Conservation (phyloP, 37 sponge, comb jelly and placozoan genomes). For the Ephydatia muelleri region DNA sequence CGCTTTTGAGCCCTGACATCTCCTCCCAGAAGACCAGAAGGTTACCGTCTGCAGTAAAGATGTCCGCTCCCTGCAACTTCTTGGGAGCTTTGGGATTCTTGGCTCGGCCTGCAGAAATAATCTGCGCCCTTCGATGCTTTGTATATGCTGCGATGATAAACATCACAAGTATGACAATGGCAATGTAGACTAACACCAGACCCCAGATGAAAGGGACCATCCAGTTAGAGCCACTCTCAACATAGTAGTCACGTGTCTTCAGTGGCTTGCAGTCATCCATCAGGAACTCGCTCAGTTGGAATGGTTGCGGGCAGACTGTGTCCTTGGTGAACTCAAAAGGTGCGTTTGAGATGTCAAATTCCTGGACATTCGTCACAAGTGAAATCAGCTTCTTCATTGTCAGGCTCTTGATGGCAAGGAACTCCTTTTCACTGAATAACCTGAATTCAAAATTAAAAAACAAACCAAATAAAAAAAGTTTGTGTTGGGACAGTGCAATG, state of each 20-base stretch:
- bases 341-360: conserved; percentile 46
- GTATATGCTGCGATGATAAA: conserved; percentile 68
- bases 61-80: conserved; percentile 71
- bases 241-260: conserved; percentile 73
- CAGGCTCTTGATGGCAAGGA: conserved; percentile 44
- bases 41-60: conserved; percentile 55
- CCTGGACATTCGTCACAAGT: conserved; percentile 47
- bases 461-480: too few species aligned
- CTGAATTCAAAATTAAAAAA: conserved; percentile 19
- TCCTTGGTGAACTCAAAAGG: conserved; percentile 59
- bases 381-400: conserved; percentile 70
- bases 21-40: conserved; percentile 58
- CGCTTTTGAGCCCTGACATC: conserved; percentile 56
- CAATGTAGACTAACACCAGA: conserved; percentile 65
- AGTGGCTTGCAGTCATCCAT: conserved; percentile 82
- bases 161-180: conserved; percentile 55
- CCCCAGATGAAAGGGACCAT: conserved; percentile 76
- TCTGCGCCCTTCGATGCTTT: conserved; percentile 47
- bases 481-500: too few species aligned
- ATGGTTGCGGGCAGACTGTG: conserved; percentile 79
- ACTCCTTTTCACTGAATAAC: conserved; percentile 75
- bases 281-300: conserved; percentile 82
- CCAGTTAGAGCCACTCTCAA: conserved; percentile 41
- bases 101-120: conserved; percentile 38
- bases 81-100: conserved; percentile 12